Evolutionary conservation across 2,888 invertebrate species (phyloP).

Genomic region (Acleris cristana): DNA sequence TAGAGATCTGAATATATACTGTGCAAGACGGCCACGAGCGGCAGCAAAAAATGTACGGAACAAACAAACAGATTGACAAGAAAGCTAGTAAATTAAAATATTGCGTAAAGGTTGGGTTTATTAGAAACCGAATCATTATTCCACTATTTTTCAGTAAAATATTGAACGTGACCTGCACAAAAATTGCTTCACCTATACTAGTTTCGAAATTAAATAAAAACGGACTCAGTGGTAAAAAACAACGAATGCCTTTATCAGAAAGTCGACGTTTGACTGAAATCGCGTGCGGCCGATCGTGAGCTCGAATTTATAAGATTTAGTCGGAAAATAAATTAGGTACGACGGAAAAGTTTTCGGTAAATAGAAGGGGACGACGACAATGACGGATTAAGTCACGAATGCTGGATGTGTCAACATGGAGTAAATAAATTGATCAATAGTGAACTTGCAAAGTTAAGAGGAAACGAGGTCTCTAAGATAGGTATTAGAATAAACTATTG

Average conservation of each 20-base stretch:
- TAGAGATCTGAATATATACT: no score
- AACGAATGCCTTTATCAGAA: slow-evolving; percentile 75
- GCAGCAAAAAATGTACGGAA: no score
- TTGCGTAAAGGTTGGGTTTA: no score
- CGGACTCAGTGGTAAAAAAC: slow-evolving; percentile 46
- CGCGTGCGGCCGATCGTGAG: slow-evolving; percentile 75
- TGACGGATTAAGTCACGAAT: slow-evolving; percentile 37
- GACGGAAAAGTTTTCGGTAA: slow-evolving; percentile 79
- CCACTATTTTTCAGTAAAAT: not conserved
- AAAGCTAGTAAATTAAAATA: no score
- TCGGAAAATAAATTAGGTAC: slow-evolving; percentile 80
- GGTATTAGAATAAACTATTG: no score
- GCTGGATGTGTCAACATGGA: slow-evolving; percentile 35
- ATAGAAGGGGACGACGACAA: slow-evolving; percentile 61
- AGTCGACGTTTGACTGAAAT: slow-evolving; percentile 75
- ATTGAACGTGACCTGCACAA: slow-evolving; percentile 6
- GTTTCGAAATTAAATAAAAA: slow-evolving; percentile 24
- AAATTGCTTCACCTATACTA: slow-evolving; percentile 1
- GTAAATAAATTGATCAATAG: not conserved
- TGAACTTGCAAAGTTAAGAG: not conserved
- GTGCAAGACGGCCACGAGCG: no score
- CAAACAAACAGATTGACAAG: no score
- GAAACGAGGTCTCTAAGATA: no score
- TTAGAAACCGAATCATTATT: not conserved
- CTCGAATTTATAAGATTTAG: slow-evolving; percentile 79